Conservation (phyloP, 2,888 invertebrate genomes). For the Apamea crenata region DNA sequence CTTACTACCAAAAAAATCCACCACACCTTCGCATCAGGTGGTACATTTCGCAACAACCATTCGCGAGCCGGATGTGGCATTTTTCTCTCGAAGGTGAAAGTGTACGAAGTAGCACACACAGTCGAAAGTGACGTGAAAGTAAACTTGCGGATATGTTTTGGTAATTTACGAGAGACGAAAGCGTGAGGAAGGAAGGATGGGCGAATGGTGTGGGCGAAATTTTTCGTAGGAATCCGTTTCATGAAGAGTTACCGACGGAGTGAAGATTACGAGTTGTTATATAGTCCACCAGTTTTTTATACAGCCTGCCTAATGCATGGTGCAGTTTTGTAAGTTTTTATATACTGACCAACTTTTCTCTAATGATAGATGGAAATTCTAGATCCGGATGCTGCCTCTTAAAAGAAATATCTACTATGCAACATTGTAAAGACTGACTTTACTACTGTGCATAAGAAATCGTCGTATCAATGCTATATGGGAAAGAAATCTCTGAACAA, state of each 20-base stretch:
- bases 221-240: neutral
- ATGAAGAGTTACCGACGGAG: neutral
- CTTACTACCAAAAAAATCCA: slow-evolving; percentile 54
- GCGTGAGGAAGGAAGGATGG: slow-evolving; percentile 49
- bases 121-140: slow-evolving; percentile 83
- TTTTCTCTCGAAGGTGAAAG: slow-evolving; percentile 82
- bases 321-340: neutral
- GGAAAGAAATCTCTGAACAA: neutral
- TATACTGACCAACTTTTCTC: neutral
- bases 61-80: slow-evolving; percentile 79
- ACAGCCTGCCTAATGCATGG: neutral
- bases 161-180: slow-evolving; percentile 68
- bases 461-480: neutral
- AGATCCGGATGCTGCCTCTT: neutral
- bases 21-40: slow-evolving; percentile 69
- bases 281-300: too few relatives aligned
- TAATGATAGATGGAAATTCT: neutral
- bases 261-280: neutral
- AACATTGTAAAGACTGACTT: slow-evolving; percentile 2
- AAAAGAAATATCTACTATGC: neutral
- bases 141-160: slow-evolving; percentile 69
- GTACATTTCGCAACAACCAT: slow-evolving; percentile 74
- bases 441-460: neutral
- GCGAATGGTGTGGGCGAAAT: slow-evolving; percentile 22
- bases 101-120: slow-evolving; percentile 71